Base-by-base conservation (phyloP, 2,888 invertebrate species). In the Agrochola lychnidis region DNA sequence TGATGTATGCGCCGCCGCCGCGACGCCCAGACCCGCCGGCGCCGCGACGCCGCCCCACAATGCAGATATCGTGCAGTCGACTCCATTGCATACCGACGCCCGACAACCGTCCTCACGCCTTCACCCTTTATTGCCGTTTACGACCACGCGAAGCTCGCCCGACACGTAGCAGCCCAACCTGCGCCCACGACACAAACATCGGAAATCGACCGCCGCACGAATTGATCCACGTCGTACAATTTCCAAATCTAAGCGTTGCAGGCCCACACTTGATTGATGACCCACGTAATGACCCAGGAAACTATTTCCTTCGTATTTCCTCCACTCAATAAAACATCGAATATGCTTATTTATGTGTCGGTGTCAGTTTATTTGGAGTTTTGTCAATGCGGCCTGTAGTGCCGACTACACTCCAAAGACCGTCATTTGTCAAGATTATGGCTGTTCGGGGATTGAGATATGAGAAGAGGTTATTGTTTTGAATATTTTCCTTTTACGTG, bases 231-330 rank as follows among this genome's bases (percentile, higher is more conserved):
- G 87, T 78, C 71, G 82, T 82, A 89, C 87, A 82, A 86, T 88
- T 89, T 88, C 90, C 88, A 92, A 94, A 93, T 92, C 92, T 90
- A 90, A 90, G 89, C 89, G 87, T 86, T 89, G 88, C 89, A 90
- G 89, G 89, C 89, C 91, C 90, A 90, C 91, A 92, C 93, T 94
- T 96, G 96, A 96, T 96, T 95, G 96, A 96, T 96, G 95, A 91
- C 91, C 90, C 89, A 91, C 92, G 94, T 96, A 96, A 96, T 96
- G 95, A 96, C 93, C 92, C 95, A 94, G 93, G 94, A 94, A 96
- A 96, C 95, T 95, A 95, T 96, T 96, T 96, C 96, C 96, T 95
- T 92, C 94, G 93, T 94, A 95, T 96, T 96, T 96, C 96, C 96
- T 95, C 92, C 91, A 96, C 95, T 96, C 95, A 95, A 96, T 96